Evolutionary conservation across 2,113 vertebrate species (phyloP).

Genomic region (Ellobius talpinus): DNA sequence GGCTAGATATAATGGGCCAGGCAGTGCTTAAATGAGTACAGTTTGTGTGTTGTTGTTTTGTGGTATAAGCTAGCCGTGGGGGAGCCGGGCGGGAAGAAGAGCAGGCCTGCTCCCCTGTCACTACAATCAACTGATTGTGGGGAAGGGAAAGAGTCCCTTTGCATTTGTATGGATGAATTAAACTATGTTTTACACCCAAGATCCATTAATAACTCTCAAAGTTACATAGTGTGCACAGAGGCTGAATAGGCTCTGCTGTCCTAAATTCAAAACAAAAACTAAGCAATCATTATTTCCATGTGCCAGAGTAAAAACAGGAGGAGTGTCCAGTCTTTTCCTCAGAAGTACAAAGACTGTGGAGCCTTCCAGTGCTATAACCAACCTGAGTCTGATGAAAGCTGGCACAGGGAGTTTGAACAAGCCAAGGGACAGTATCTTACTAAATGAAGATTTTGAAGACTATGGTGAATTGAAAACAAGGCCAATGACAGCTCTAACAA

Average conservation of each 20-base stretch:
- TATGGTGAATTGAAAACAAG: not conserved
- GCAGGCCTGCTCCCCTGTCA: too few relatives aligned
- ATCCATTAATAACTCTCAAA: not conserved
- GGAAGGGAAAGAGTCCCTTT: not conserved
- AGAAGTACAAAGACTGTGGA: not conserved
- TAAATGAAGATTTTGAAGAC: not conserved
- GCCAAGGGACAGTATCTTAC: accelerated
- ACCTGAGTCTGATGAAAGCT: not conserved
- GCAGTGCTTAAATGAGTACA: too few relatives aligned
- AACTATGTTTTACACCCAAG: not conserved
- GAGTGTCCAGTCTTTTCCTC: not conserved
- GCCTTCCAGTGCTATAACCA: accelerated
- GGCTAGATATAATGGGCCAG: too few relatives aligned
- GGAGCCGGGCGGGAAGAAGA: too few relatives aligned
- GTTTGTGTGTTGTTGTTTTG: too few relatives aligned
- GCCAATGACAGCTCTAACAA: not conserved
- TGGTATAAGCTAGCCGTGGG: too few relatives aligned
- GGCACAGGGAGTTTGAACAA: not conserved
- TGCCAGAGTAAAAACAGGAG: not conserved
- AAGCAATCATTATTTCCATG: not conserved
- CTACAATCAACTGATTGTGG: too few relatives aligned
- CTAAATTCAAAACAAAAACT: not conserved
- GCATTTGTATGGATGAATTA: too few relatives aligned
- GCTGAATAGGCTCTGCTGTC: not conserved
- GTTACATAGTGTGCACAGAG: not conserved